Percentiles rank a stretch among this genome's conserved stretches.
Evolutionary conservation across 2,888 invertebrate genomes (phyloP).

Genomic region (Dermolepida albohirtum): DNA sequence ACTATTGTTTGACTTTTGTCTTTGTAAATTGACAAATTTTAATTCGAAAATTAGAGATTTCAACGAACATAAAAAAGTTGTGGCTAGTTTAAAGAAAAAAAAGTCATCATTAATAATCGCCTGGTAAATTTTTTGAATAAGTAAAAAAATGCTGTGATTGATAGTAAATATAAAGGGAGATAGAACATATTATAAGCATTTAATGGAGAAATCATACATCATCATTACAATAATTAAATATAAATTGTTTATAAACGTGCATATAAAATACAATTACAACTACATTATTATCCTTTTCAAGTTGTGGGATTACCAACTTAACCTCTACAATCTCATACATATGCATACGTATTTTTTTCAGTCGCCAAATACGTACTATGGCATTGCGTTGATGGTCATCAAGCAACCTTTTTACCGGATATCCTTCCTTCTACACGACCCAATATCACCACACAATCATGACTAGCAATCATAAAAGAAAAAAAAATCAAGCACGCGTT

Average conservation of each 20-base stretch:
- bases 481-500: slow-evolving; percentile 15
- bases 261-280: too few species aligned
- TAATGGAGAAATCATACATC: too few species aligned
- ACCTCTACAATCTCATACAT: slow-evolving; percentile 23
- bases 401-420: slow-evolving; percentile 48
- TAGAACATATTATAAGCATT: too few species aligned
- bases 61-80: too few species aligned
- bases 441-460: slow-evolving; percentile 21
- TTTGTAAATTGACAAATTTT: too few species aligned
- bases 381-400: slow-evolving; percentile 49
- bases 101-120: too few species aligned
- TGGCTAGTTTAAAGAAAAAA: too few species aligned
- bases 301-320: slow-evolving; percentile 13
- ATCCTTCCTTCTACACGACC: slow-evolving; percentile 47
- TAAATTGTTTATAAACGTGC: slow-evolving; percentile 2
- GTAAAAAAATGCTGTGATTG: too few species aligned
- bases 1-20: too few species aligned
- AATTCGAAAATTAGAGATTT: too few species aligned
- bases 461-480: slow-evolving; percentile 12
- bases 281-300: slow-evolving; percentile 1
- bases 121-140: too few species aligned
- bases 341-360: slow-evolving; percentile 22
- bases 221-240: slow-evolving; percentile 19
- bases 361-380: slow-evolving; percentile 44
- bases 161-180: too few species aligned